Evolutionary conservation across 2,113 vertebrate genomes (phyloP), one percentile per base, ranked within the genome.

Genomic region (Alethe castanea): DNA sequence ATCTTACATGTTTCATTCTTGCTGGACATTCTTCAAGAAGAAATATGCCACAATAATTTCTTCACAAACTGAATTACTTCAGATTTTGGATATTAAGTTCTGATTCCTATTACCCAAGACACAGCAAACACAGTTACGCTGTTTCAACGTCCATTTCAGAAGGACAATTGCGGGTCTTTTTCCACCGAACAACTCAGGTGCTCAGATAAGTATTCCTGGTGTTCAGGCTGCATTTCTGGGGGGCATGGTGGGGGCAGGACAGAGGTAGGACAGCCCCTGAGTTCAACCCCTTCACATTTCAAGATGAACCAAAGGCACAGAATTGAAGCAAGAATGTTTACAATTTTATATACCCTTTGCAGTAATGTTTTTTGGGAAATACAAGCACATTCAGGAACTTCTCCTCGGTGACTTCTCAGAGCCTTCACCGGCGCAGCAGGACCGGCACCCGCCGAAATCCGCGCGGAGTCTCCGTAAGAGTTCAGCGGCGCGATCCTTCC

Each of bases 311-410:
- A 52, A 47, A 65, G 54, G 18, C 47, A 66, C 4, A 8, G 8
- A 29, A 36, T 0, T 3, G 31, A 71, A 59, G 40, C 7, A 33
- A 54, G 8, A 14, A 20, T 10, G 24, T 13, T 38, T 29, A 10
- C 2, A 13, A 29, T 14, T 66, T 66, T 19, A 19, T 13, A 23
- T 2, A 12, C 3, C 5, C 13, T 33, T 29, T 40, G 53, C 9
- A 7, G 29, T n/a, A 24, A n/a, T 3, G 0, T 1, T 18, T 25
- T 66, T 53, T 5, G 11, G 1, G 15, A 25, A 47, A 3, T 2
- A 25, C 0, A 2, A 33, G 40, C 40, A 26, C 40, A 3, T 38
- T n/a, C 35, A 35, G 28, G 5, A 8, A 9, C 33, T 73, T 35
- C 36, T 72, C n/a, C 16, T 33, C 11, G 25, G 14, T 2, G 31